Percentiles rank a stretch among this genome's conserved stretches.
phyloP scores from a whole-genome alignment of 2,113 vertebrate species.

The Podarcis raffonei region DNA sequence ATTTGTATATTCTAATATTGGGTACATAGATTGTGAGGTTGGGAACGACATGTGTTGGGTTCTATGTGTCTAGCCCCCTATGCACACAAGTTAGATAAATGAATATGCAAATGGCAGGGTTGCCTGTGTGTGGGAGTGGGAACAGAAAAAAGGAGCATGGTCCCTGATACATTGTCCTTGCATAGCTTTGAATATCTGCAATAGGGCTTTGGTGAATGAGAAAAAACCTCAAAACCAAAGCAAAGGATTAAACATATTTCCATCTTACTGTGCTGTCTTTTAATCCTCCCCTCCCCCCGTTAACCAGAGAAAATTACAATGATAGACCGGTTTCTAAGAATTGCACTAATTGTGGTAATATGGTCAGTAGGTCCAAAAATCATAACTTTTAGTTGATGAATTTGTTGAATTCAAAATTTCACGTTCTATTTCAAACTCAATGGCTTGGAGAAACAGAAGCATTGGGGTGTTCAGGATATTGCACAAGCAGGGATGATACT shows the following conservation, averaged over 20 bases:
- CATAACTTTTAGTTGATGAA: background rate
- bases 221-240: slow-evolving; percentile 33
- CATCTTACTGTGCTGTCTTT: slow-evolving; percentile 53
- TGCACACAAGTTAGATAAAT: background rate
- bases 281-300: slow-evolving; percentile 50
- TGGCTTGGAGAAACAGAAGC: background rate
- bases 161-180: background rate
- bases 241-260: slow-evolving; percentile 58
- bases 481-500: background rate
- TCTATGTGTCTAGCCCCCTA: background rate
- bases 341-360: slow-evolving; percentile 9
- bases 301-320: slow-evolving; percentile 42
- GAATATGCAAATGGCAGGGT: background rate
- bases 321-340: slow-evolving; percentile 57
- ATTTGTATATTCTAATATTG: background rate
- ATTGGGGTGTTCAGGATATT: background rate
- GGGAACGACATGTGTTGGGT: background rate
- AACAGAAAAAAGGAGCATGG: background rate
- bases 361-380: background rate
- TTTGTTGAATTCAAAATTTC: background rate
- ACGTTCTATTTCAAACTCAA: background rate
- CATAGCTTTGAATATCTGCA: background rate
- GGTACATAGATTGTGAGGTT: background rate
- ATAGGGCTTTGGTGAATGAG: background rate
- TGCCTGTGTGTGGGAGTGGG: background rate